Conservation (phyloP, 2,888 invertebrate species). For the Rotaria socialis region DNA sequence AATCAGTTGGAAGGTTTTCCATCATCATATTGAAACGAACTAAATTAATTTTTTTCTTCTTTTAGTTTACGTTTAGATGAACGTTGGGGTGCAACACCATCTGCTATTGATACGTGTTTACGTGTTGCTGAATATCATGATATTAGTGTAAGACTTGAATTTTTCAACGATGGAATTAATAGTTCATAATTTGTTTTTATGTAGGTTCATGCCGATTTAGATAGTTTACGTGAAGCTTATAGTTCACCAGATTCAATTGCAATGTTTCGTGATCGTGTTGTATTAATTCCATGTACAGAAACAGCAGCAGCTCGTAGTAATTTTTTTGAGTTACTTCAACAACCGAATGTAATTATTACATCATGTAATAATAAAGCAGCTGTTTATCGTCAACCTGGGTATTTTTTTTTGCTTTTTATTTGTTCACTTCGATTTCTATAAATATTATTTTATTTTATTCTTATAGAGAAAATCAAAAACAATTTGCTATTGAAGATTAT, state of each 20-base stretch:
- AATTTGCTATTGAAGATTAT: slow-evolving; percentile 51
- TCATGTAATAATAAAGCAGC: slow-evolving; percentile 35
- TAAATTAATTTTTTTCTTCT: neutral
- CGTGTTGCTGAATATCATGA: slow-evolving; percentile 55
- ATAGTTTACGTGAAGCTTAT: slow-evolving; percentile 41
- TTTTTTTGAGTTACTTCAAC: slow-evolving; percentile 23
- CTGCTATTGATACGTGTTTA: slow-evolving; percentile 55
- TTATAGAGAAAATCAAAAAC: slow-evolving; percentile 26
- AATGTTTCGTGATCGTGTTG: slow-evolving; percentile 36
- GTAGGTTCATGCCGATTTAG: slow-evolving; percentile 29
- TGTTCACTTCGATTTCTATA: neutral
- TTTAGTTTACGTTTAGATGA: slow-evolving; percentile 56
- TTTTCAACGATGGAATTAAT: neutral
- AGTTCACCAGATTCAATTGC: neutral
- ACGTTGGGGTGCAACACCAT: slow-evolving; percentile 57
- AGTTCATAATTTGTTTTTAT: neutral
- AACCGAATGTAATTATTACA: slow-evolving; percentile 34
- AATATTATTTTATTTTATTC: neutral
- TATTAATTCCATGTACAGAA: slow-evolving; percentile 35
- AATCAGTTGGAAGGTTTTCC: too few species aligned
- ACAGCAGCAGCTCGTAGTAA: slow-evolving; percentile 31
- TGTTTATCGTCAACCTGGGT: slow-evolving; percentile 32
- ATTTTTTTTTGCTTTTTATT: neutral
- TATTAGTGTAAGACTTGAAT: slow-evolving; percentile 46
- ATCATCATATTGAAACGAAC: neutral